Evolutionary conservation across 2,797 vertebrate genomes (phyloP).

Genomic region (Prunella strophiata): DNA sequence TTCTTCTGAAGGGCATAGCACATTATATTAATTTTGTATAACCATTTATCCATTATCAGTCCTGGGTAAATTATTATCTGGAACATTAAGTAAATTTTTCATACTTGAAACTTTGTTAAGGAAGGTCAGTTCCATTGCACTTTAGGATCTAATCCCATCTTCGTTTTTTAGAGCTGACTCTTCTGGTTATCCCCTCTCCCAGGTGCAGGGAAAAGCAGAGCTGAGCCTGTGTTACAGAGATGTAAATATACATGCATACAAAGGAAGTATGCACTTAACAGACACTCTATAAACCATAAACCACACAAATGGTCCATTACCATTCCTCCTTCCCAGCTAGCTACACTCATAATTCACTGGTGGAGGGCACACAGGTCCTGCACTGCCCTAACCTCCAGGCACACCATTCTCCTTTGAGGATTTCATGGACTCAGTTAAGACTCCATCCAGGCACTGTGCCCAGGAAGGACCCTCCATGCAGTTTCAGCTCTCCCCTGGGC

Average conservation of each 20-base stretch:
- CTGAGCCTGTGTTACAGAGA: not conserved
- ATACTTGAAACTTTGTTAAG: not conserved
- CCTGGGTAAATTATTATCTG: not conserved
- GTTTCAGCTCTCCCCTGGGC: not conserved
- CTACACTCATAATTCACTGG: not conserved
- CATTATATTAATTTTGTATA: not conserved
- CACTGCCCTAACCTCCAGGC: not conserved
- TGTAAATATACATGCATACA: accelerated
- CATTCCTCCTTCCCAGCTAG: not conserved
- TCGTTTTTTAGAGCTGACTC: not conserved
- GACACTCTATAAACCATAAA: not conserved
- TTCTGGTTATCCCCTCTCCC: not conserved
- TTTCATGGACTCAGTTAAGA: not conserved
- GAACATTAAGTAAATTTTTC: not conserved
- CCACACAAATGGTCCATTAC: not conserved
- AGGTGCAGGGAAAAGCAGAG: not conserved
- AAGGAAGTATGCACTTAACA: not conserved
- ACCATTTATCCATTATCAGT: not conserved
- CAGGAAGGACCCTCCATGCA: not conserved
- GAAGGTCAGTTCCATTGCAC: not conserved
- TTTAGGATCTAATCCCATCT: not conserved
- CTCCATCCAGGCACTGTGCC: not conserved
- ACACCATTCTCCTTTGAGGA: too few species aligned
- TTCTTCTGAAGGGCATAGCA: not conserved
- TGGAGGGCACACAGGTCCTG: not conserved